Conservation (phyloP, 2,888 invertebrate genomes). For the Polydrusus tereticollis region DNA sequence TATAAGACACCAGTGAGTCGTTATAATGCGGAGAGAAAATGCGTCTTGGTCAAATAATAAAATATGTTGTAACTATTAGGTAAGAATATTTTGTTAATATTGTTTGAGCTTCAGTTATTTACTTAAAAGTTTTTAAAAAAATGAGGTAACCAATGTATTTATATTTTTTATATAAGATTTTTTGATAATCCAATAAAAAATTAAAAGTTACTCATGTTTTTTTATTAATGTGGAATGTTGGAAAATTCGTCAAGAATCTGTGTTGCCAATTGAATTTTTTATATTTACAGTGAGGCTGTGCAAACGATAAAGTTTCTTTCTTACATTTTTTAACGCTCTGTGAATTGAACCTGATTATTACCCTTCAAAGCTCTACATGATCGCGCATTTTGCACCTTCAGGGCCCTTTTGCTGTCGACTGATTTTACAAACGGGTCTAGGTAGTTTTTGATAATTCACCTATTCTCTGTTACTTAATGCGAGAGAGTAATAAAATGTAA, state of each 20-base stretch:
- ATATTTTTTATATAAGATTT: slow-evolving; percentile 25
- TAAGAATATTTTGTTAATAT: background rate
- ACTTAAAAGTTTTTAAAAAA: background rate
- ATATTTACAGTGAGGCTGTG: no score
- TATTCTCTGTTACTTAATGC: no score
- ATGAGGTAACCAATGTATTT: slow-evolving; percentile 20
- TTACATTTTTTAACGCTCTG: no score
- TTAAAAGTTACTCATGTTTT: background rate
- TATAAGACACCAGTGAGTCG: background rate
- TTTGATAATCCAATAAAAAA: slow-evolving; percentile 20
- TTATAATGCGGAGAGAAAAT: background rate
- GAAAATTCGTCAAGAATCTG: background rate
- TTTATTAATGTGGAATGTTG: background rate
- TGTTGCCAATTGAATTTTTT: background rate
- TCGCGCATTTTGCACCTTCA: no score
- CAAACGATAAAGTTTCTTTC: no score
- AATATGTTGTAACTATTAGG: background rate
- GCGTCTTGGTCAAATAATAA: background rate
- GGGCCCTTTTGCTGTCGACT: no score
- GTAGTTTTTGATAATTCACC: no score
- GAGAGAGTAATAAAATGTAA: no score
- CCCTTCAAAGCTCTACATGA: no score
- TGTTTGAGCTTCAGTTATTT: background rate
- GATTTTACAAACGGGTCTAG: no score
- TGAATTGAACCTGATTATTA: no score